These are phyloP conservation scores for Scaptomyza hsui DNA, from an alignment of 1,140 invertebrate genomes.

Conservation along the genomic window DNA sequence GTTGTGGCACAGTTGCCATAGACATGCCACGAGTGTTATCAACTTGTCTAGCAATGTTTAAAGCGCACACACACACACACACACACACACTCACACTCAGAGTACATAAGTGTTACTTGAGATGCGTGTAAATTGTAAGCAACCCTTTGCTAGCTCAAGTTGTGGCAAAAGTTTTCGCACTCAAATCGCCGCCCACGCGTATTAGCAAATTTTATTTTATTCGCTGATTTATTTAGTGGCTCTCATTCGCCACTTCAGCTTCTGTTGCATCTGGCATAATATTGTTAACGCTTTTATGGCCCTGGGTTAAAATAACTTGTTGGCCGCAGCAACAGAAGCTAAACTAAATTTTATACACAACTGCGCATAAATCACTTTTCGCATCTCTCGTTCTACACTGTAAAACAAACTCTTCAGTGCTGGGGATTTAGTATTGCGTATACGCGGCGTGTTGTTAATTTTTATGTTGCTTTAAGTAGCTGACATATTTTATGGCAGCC, in stretches of 20 bases:
- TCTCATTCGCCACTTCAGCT: neutral
- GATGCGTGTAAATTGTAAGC: conserved; percentile 42
- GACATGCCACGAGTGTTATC: conserved; percentile 40
- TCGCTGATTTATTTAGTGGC: conserved; percentile 53
- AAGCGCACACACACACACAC: neutral
- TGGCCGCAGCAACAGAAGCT: conserved; percentile 2
- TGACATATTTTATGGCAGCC: conserved; percentile 49
- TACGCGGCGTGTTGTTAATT: conserved; percentile 54
- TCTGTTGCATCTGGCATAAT: conserved; percentile 36
- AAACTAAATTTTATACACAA: conserved; percentile 51
- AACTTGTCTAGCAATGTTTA: conserved; percentile 9
- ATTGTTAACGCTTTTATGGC: conserved; percentile 56
- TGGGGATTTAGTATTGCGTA: conserved; percentile 34
- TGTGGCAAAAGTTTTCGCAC: conserved; percentile 12
- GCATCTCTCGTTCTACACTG: neutral
- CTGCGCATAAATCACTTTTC: conserved; percentile 51
- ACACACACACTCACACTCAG: neutral
- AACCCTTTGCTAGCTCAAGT: conserved; percentile 22
- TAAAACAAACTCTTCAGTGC: neutral
- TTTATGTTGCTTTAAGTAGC: conserved; percentile 56
- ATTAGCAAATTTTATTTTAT: conserved; percentile 34
- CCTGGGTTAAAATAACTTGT: conserved; percentile 52
- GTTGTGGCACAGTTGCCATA: conserved; percentile 35
- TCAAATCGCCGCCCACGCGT: conserved; percentile 6
- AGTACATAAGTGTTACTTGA: conserved; percentile 22